These are phyloP conservation scores for Bovichtus variegatus DNA, from an alignment of 2,797 vertebrate species.

Conservation along the genomic window DNA sequence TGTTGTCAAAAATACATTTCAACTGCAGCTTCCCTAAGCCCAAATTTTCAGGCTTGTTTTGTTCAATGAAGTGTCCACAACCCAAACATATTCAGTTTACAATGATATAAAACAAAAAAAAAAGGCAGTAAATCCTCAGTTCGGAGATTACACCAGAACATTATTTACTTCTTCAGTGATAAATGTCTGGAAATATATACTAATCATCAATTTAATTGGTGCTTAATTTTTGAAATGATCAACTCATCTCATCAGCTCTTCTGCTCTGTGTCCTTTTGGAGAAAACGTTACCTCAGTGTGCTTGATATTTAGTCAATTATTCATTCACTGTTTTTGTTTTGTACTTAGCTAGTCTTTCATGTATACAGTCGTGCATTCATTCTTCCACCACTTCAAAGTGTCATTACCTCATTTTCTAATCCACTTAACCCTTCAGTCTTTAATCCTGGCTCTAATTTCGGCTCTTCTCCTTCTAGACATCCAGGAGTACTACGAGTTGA, in stretches of 20 bases:
- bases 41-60: not conserved
- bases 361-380: not conserved
- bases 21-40: not conserved
- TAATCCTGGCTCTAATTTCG: slow-evolving; percentile 8
- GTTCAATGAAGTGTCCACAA: not conserved
- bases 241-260: not conserved
- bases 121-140: not conserved
- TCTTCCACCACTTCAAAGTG: not conserved
- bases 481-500: slow-evolving; percentile 82
- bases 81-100: not conserved
- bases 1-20: not conserved
- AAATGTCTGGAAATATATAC: not conserved
- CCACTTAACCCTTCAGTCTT: not conserved
- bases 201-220: not conserved
- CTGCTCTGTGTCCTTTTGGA: not conserved
- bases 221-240: not conserved
- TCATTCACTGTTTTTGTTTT: not conserved
- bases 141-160: not conserved
- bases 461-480: slow-evolving; percentile 75
- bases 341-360: not conserved
- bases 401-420: slow-evolving; percentile 2
- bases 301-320: not conserved
- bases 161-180: not conserved
- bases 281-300: not conserved
- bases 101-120: not conserved